These are phyloP conservation scores for Baryphthengus martii DNA, from an alignment of 2,113 vertebrate species.

Conservation along the genomic window DNA sequence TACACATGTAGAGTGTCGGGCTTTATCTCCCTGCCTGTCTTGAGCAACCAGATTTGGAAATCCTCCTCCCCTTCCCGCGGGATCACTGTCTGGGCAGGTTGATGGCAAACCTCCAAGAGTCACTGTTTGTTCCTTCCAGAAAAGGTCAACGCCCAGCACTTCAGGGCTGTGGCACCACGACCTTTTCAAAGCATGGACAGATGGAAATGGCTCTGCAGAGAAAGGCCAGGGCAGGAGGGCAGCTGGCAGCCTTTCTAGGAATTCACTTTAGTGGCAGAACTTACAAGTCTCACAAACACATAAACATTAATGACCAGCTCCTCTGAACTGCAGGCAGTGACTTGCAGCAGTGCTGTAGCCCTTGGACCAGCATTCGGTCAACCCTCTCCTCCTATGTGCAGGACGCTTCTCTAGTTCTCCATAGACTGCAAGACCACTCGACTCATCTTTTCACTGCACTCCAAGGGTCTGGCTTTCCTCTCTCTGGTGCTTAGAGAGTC, in stretches of 20 bases:
- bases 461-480: neutral
- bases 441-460: neutral
- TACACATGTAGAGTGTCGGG: neutral
- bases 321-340: neutral
- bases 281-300: neutral
- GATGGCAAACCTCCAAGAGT: neutral
- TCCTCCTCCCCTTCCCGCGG: neutral
- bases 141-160: slow-evolving; percentile 16
- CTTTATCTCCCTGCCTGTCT: neutral
- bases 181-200: slow-evolving; percentile 38
- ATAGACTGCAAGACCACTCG: fast-evolving
- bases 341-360: neutral
- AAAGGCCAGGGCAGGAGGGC: slow-evolving; percentile 19
- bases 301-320: neutral
- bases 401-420: fast-evolving
- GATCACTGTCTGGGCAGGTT: neutral
- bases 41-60: neutral
- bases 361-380: neutral
- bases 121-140: neutral
- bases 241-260: neutral
- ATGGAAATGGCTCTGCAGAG: neutral
- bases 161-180: neutral
- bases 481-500: neutral
- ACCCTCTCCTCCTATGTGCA: neutral
- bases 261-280: neutral